Conservation (phyloP, 2,113 vertebrate genomes). For the Coptodon bakossiorum region DNA sequence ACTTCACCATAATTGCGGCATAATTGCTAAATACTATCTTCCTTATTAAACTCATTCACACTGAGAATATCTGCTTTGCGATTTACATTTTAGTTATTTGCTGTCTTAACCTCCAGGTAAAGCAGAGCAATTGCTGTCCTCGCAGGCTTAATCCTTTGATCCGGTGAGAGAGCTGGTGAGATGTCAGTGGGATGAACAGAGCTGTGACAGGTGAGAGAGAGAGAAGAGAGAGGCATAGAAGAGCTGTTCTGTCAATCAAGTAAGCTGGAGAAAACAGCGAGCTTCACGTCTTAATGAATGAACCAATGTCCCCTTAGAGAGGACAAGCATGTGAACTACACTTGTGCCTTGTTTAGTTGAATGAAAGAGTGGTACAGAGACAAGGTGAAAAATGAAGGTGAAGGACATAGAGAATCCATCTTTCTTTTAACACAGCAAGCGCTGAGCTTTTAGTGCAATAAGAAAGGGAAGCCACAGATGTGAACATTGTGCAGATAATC, state of each 20-base stretch:
- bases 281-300: constrained; percentile 42
- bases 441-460: background rate
- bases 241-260: constrained; percentile 45
- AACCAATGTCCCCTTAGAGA: constrained; percentile 38
- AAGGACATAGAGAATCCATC: background rate
- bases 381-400: background rate
- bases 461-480: background rate
- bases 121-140: constrained; percentile 39
- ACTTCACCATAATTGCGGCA: background rate
- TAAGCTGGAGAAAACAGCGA: constrained; percentile 19
- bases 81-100: constrained; percentile 10
- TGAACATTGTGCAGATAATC: background rate
- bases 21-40: background rate
- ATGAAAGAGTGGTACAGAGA: background rate
- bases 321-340: constrained; percentile 26
- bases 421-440: background rate
- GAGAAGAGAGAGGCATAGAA: background rate
- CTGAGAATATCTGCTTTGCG: background rate
- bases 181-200: constrained; percentile 43
- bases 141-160: constrained; percentile 50
- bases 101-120: constrained; percentile 22
- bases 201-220: constrained; percentile 35
- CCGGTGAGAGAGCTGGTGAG: constrained; percentile 30
- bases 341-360: constrained; percentile 1
- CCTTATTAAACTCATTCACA: constrained; percentile 3